Evolutionary conservation across 2,888 invertebrate genomes (phyloP), one percentile per base, ranked within the genome.

Genomic region (Rhopalosiphum nymphaeae): DNA sequence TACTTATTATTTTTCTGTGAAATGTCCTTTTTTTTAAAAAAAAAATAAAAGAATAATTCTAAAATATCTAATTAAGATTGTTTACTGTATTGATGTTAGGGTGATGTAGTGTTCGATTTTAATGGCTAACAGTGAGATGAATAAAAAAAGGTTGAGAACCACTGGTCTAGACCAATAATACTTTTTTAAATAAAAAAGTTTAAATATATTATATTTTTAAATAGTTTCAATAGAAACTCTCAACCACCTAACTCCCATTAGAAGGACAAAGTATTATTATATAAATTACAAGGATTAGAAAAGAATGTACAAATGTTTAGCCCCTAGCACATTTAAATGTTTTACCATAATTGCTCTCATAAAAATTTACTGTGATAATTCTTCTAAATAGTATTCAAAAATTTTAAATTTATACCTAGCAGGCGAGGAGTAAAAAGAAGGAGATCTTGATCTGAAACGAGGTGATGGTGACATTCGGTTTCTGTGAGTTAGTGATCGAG

Each of bases 341-440:
- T 61, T 61, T 61, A 13, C 61, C 9, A 61, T 61, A 67, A 16
- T 16, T 67, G 5, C 5, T 13, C 16, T 67, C n/a, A 16, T 67
- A 2, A 67, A n/a, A 67, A n/a, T 36, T 78, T 16, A 78, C 36
- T 78, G 16, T 2, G 1, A 89, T 16, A 57, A 16, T 53, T 53
- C 21, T 53, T 53, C 26, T 44, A 42, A 13, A 13, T 57, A 44
- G 36, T 36, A 78, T 78, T 21, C 5, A 10, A 78, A 78, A 78
- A 36, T 53, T 13, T 36, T 36, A 10, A 44, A 84, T 56, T 89
- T 36, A 61, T 94, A 94, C 94, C 90, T 94, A 90, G 26, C 85
- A 10, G 94, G 94, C 13, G 94, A 94, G 21, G 94, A 49, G 49
- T 96, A 95, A 36, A 96, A 96, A 46, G 96, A 95, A 46, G 96